A percentile compares a stretch with the other conserved stretches of the same genome.
These are phyloP conservation scores for Lateolabrax maculatus DNA, from an alignment of 2,797 vertebrate species.

Conservation along the genomic window DNA sequence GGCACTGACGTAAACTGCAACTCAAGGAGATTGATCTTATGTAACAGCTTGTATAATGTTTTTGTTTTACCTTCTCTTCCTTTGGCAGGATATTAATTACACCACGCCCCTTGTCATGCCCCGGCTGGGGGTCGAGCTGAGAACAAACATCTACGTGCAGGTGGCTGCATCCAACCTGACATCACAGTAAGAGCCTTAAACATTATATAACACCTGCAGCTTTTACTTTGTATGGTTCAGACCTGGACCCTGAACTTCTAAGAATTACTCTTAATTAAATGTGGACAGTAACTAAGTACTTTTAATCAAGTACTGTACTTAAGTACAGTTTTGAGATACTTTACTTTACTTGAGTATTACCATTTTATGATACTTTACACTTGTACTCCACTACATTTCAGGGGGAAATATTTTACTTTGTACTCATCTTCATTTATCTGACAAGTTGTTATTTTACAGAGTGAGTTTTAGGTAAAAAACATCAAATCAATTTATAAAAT, in stretches of 20 bases:
- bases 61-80: constrained; percentile 16
- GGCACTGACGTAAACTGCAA: background rate
- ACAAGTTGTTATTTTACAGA: background rate
- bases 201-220: background rate
- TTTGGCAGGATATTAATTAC: constrained; percentile 79
- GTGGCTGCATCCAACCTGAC: constrained; percentile 83
- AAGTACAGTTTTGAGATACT: background rate
- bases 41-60: background rate
- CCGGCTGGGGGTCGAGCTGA: constrained; percentile 78
- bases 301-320: background rate
- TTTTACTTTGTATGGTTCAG: constrained; percentile 3
- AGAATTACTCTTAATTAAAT: background rate
- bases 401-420: background rate
- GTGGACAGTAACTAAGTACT: background rate
- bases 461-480: background rate
- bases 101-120: constrained; percentile 72
- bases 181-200: constrained; percentile 76
- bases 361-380: background rate
- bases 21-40: constrained; percentile 2
- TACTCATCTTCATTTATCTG: background rate
- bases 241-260: constrained; percentile 13
- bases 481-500: background rate
- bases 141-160: constrained; percentile 77
- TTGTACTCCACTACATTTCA: background rate
- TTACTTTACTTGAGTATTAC: background rate